A percentile compares a stretch with the other conserved stretches of the same genome.
Evolutionary conservation across 2,888 invertebrate species (phyloP).

Genomic region (Cecidostiba fungosa): DNA sequence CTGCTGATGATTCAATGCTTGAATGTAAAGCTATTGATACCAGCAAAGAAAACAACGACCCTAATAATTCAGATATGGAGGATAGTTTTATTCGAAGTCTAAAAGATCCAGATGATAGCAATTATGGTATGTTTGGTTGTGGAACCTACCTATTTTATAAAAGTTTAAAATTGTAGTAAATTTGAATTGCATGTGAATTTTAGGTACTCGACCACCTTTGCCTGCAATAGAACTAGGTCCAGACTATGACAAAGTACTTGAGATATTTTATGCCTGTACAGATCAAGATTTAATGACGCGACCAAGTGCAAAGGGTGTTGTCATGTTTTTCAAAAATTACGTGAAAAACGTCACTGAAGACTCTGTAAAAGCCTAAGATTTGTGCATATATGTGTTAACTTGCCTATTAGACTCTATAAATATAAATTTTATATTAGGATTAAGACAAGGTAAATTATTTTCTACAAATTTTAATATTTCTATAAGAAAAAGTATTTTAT

Average conservation of each 20-base stretch:
- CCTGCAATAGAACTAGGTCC: slow-evolving; percentile 84
- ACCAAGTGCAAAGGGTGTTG: slow-evolving; percentile 83
- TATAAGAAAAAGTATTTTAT: slow-evolving; percentile 47
- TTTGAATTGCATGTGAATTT: background rate
- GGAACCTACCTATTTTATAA: slow-evolving; percentile 47
- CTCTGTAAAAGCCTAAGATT: slow-evolving; percentile 29
- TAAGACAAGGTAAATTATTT: slow-evolving; percentile 53
- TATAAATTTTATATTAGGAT: slow-evolving; percentile 12
- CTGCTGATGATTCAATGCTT: slow-evolving; percentile 70
- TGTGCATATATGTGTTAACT: slow-evolving; percentile 11
- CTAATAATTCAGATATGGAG: slow-evolving; percentile 68
- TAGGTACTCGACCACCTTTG: slow-evolving; percentile 87
- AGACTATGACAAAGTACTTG: slow-evolving; percentile 85
- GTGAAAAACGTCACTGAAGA: slow-evolving; percentile 62
- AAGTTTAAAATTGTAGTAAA: background rate
- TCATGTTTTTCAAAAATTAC: slow-evolving; percentile 79
- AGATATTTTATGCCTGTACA: slow-evolving; percentile 88
- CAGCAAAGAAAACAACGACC: slow-evolving; percentile 65
- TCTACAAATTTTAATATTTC: slow-evolving; percentile 43
- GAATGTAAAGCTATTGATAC: slow-evolving; percentile 53
- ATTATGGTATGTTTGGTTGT: slow-evolving; percentile 64
- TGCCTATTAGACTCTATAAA: slow-evolving; percentile 17
- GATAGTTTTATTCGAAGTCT: slow-evolving; percentile 67
- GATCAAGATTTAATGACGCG: slow-evolving; percentile 83
- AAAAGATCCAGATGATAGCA: slow-evolving; percentile 60